These are phyloP conservation scores for Sander lucioperca DNA, from an alignment of 2,113 vertebrate genomes.

Conservation along the genomic window DNA sequence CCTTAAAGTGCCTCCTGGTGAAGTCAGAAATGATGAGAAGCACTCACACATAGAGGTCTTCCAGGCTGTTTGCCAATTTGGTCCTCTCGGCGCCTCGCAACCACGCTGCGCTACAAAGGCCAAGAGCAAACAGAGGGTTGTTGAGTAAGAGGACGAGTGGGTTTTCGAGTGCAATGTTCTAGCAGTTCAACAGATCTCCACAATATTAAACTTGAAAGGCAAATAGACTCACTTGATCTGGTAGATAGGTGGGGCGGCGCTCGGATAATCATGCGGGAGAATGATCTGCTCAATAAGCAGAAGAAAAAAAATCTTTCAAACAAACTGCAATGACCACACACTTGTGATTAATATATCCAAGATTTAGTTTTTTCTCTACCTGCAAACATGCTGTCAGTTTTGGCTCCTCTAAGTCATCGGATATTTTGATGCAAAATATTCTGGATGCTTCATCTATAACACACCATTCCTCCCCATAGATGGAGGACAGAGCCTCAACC, in stretches of 20 bases:
- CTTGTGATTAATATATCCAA: conserved; percentile 3
- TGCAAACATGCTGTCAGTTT: conserved; percentile 93
- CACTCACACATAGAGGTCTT: conserved; percentile 96
- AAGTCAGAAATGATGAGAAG: conserved; percentile 58
- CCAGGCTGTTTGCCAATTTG: conserved; percentile 90
- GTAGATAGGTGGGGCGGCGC: conserved; percentile 92
- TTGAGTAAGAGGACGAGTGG: conserved; percentile 57
- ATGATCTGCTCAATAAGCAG: conserved; percentile 86
- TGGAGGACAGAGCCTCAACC: conserved; percentile 95
- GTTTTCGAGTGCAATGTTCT: conserved; percentile 53
- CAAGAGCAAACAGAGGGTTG: conserved; percentile 70
- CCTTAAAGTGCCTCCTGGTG: conserved; percentile 1
- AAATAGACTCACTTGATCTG: conserved; percentile 93
- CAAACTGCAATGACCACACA: not conserved
- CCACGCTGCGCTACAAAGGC: conserved; percentile 92
- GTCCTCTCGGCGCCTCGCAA: conserved; percentile 89
- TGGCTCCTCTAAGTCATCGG: conserved; percentile 82
- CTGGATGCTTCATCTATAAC: conserved; percentile 92
- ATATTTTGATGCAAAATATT: conserved; percentile 96
- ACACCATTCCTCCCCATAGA: conserved; percentile 98
- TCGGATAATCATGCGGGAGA: conserved; percentile 92
- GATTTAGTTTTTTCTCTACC: conserved; percentile 80
- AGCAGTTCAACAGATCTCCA: conserved; percentile 48
- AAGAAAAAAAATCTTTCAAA: not conserved
- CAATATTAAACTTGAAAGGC: conserved; percentile 57